These are phyloP conservation scores for Altica lythri DNA, from an alignment of 2,888 invertebrate species.

Conservation along the genomic window DNA sequence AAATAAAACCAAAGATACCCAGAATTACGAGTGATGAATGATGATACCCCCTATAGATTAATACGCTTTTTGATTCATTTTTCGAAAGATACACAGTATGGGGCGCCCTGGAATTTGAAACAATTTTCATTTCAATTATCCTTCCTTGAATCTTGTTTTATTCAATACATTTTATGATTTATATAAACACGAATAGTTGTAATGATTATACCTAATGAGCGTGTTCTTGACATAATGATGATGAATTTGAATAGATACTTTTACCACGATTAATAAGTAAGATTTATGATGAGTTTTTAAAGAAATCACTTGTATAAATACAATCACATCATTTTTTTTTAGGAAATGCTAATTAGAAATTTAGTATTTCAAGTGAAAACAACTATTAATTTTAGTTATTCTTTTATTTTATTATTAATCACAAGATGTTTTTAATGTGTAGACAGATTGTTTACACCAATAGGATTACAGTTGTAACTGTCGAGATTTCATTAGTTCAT, in stretches of 20 bases:
- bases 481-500: no score
- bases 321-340: slow-evolving; percentile 1
- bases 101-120: slow-evolving; percentile 18
- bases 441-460: no score
- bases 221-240: slow-evolving; percentile 21
- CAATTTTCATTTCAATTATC: slow-evolving; percentile 17
- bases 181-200: slow-evolving; percentile 13
- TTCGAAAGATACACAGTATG: slow-evolving; percentile 14
- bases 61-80: slow-evolving; percentile 13
- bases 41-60: slow-evolving; percentile 8
- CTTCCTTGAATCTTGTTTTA: slow-evolving; percentile 10
- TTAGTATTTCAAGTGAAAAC: no score
- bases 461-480: no score
- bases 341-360: neutral
- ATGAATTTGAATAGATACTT: slow-evolving; percentile 19
- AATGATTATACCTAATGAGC: slow-evolving; percentile 18
- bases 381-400: no score
- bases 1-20: no score
- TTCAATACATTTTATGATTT: slow-evolving; percentile 11
- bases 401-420: no score
- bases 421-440: no score
- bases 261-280: slow-evolving; percentile 8
- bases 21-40: slow-evolving; percentile 15
- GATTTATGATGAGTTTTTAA: slow-evolving; percentile 4
- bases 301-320: slow-evolving; percentile 12